phyloP scores from a whole-genome alignment of 2,797 vertebrate genomes.

The Cetoscarus ocellatus region DNA sequence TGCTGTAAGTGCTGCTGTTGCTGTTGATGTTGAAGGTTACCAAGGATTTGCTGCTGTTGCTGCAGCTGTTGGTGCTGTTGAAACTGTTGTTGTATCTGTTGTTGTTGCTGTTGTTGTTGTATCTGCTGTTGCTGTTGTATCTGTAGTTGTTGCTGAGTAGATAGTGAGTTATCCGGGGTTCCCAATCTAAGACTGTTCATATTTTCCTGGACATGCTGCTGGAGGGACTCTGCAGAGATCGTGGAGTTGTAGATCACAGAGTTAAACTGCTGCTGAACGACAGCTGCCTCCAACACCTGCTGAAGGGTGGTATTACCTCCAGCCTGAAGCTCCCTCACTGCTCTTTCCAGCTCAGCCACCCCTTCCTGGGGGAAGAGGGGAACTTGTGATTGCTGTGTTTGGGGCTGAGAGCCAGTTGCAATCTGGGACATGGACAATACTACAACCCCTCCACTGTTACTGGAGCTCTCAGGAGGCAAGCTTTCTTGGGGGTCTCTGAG shows the following conservation, averaged over 20 bases:
- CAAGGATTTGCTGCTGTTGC: conserved; percentile 61
- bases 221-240: conserved; percentile 88
- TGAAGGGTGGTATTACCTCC: conserved; percentile 87
- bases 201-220: conserved; percentile 93
- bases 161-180: conserved; percentile 87
- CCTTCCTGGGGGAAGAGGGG: conserved; percentile 90
- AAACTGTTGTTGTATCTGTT: conserved; percentile 62
- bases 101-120: conserved; percentile 48
- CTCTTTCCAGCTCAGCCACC: conserved; percentile 93
- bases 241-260: conserved; percentile 94
- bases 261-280: conserved; percentile 90
- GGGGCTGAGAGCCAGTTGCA: conserved; percentile 81
- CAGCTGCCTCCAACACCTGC: conserved; percentile 92
- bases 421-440: conserved; percentile 91
- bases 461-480: conserved; percentile 85
- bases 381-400: conserved; percentile 78
- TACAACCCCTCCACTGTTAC: conserved; percentile 77
- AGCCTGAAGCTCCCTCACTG: conserved; percentile 93
- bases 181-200: conserved; percentile 93
- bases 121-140: conserved; percentile 80
- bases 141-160: conserved; percentile 79
- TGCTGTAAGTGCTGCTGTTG: conserved; percentile 73
- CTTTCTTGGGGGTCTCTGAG: conserved; percentile 89
- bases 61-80: conserved; percentile 68
- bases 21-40: conserved; percentile 71